Evolutionary conservation across 2,888 invertebrate genomes (phyloP), one percentile per base, ranked within the genome.

Genomic region (Nemotelus pantherinus): DNA sequence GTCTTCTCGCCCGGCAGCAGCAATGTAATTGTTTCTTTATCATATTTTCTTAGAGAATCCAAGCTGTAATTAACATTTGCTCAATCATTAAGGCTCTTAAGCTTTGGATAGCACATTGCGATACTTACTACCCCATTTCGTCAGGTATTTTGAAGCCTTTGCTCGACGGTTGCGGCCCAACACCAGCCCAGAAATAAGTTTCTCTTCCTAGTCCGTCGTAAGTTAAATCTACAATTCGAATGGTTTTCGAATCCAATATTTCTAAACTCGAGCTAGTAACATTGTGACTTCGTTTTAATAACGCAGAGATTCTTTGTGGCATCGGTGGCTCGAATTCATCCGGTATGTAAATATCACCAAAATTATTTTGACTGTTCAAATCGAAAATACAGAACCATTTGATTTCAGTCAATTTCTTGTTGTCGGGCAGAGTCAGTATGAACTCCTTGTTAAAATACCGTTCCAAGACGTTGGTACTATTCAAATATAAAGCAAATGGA

Each of bases 341-440:
- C 0, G 96, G 96, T 81, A 97, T 91, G 85, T 93, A 94, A 75
- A 96, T 93, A 85, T 97, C 97, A 0, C 95, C 97, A 85, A 95
- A 96, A 57, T 95, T 92, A 85, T 95, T 95, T 90, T 95, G 94
- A 83, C 92, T 92, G 82, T 92, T 91, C 64, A 97, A 89, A 88
- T 97, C 97, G 87, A 95, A 97, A 72, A 97, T 90, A 0, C 95
- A 93, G 77, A 97, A 89, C 97, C 97, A 97, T 87, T 94, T 94
- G 81, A 96, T 91, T 81, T 95, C 94, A 0, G 93, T 93, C 79
- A 97, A 91, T 85, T 93, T 94, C 86, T 96, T 96, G 80, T 92
- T 92, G 80, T 96, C 95, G 0, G 96, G 96, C 78, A 97, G 87
- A 2, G 91, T 91, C 41, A 97, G 87, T 0, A 93, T 94, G 82